phyloP scores from a whole-genome alignment of 2,113 vertebrate species.

The Xiphorhynchus elegans region DNA sequence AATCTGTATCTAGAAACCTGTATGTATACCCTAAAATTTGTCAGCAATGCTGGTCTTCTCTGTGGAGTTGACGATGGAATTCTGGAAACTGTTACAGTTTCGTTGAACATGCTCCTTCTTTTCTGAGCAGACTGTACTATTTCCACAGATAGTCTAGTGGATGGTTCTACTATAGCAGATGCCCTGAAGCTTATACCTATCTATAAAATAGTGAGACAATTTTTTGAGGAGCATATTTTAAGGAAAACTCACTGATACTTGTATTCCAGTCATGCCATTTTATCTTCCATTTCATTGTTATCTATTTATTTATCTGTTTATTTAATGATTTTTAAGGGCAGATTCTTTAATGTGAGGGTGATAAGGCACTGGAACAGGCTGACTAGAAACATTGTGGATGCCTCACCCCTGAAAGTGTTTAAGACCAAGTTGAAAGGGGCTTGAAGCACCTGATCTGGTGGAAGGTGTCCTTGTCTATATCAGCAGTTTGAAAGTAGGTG shows the following conservation, averaged over 20 bases:
- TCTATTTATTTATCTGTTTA: neutral
- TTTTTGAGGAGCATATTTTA: neutral
- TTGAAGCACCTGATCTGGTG: neutral
- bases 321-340: neutral
- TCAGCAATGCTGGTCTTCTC: neutral
- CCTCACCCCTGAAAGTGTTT: neutral
- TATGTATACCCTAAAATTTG: neutral
- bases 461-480: accelerated
- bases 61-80: neutral
- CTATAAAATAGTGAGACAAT: neutral
- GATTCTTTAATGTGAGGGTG: neutral
- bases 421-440: neutral
- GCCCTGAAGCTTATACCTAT: neutral
- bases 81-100: neutral
- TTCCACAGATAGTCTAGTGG: neutral
- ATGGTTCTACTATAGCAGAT: neutral
- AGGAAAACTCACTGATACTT: neutral
- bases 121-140: neutral
- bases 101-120: too few relatives aligned
- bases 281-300: neutral
- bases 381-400: neutral
- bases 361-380: neutral
- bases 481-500: accelerated
- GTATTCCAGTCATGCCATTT: accelerated
- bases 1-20: neutral